These are phyloP conservation scores for Entelurus aequoreus DNA, from an alignment of 2,113 vertebrate species.

Conservation along the genomic window DNA sequence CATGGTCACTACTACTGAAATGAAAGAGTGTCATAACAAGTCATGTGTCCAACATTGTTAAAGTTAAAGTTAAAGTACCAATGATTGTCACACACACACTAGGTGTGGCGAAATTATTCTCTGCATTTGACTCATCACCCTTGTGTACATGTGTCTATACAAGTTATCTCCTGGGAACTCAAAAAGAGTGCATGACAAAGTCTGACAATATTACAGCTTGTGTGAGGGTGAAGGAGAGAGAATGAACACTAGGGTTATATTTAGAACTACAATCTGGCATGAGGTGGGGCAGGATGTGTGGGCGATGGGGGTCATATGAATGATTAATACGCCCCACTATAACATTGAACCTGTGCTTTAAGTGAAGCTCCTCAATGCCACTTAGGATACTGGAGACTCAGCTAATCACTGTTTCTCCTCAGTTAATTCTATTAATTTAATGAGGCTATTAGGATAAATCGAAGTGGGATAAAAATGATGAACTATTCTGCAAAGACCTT, in stretches of 20 bases:
- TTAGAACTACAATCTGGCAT: slow-evolving; percentile 43
- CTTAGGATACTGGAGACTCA: slow-evolving; percentile 11
- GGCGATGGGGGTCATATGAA: slow-evolving; percentile 39
- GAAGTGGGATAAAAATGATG: background rate
- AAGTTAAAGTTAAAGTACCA: too few relatives aligned
- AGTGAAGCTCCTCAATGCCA: slow-evolving; percentile 40
- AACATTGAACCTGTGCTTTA: slow-evolving; percentile 36
- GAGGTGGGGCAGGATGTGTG: slow-evolving; percentile 21
- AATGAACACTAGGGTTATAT: slow-evolving; percentile 40
- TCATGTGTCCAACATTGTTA: background rate
- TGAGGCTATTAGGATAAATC: slow-evolving; percentile 1
- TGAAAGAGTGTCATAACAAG: slow-evolving; percentile 27
- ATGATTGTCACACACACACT: too few relatives aligned
- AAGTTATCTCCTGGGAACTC: slow-evolving; percentile 24
- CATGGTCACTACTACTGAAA: slow-evolving; percentile 38
- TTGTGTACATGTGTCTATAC: slow-evolving; percentile 15
- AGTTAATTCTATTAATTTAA: slow-evolving; percentile 2
- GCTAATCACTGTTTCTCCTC: slow-evolving; percentile 22
- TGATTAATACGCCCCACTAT: slow-evolving; percentile 60
- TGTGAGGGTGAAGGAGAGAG: slow-evolving; percentile 7
- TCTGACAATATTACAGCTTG: slow-evolving; percentile 13
- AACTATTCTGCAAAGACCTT: background rate
- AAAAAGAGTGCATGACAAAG: slow-evolving; percentile 20
- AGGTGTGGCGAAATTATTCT: too few relatives aligned
- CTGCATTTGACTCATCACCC: too few relatives aligned